Percentiles rank a stretch among this genome's conserved stretches.
Conservation (phyloP, 2,888 invertebrate species). For the Drosophila ezoana region DNA sequence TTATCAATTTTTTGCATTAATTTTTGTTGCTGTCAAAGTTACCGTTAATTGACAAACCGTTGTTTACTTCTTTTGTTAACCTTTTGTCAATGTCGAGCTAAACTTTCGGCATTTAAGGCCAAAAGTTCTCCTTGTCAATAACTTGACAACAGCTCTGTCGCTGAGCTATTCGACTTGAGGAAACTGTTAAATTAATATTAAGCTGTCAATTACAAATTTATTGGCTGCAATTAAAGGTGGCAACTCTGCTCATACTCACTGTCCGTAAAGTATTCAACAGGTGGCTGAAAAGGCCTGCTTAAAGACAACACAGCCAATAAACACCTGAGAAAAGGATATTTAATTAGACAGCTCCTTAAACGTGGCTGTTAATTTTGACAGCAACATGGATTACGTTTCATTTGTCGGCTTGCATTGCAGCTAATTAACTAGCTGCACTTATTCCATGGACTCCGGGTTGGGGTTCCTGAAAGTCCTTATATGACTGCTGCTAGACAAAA, state of each 20-base stretch:
- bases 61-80: no score
- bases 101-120: no score
- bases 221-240: neutral
- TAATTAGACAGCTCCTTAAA: neutral
- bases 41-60: no score
- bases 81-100: no score
- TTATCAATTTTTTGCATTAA: no score
- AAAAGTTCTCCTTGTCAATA: no score
- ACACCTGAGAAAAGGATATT: neutral
- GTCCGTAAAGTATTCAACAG: neutral
- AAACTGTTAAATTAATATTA: no score
- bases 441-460: no score
- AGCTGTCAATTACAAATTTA: no score
- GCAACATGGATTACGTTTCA: neutral
- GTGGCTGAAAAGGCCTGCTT: neutral
- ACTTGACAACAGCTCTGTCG: no score
- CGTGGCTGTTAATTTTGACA: neutral
- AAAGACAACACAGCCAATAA: neutral
- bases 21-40: no score
- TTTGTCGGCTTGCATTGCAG: neutral
- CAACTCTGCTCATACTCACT: neutral
- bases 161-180: no score
- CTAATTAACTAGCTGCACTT: neutral
- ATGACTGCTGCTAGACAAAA: neutral
- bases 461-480: neutral